phyloP scores from a whole-genome alignment of 1,140 invertebrate genomes.

The Subanguina moxae region DNA sequence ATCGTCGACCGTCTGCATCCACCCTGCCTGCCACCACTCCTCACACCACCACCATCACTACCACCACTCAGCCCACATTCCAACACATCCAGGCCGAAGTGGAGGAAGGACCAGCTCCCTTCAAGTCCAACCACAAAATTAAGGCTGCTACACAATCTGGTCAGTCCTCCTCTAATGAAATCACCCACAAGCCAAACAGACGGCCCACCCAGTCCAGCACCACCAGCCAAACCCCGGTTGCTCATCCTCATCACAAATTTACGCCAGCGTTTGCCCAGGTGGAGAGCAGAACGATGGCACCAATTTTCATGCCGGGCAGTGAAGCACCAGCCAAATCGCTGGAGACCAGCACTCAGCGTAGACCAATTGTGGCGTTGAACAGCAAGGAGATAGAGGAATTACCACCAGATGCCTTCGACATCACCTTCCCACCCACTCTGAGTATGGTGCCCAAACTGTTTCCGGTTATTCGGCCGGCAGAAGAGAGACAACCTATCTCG shows the following conservation, averaged over 20 bases:
- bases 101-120: not conserved
- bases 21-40: not conserved
- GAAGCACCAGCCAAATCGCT: not conserved
- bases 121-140: not conserved
- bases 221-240: not conserved
- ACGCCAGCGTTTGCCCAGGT: not conserved
- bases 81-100: not conserved
- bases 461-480: not conserved
- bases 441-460: not conserved
- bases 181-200: not conserved
- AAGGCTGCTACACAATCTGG: not conserved
- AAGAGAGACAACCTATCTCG: no score
- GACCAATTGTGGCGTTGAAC: slow-evolving; percentile 29
- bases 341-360: slow-evolving; percentile 18
- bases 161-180: not conserved
- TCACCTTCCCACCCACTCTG: not conserved
- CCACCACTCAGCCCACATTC: slow-evolving; percentile 10
- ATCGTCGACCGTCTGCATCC: slow-evolving; percentile 3
- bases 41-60: not conserved
- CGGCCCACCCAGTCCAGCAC: not conserved
- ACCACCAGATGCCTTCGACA: slow-evolving; percentile 52
- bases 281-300: not conserved
- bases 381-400: slow-evolving; percentile 47
- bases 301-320: not conserved
- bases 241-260: no score